Conservation (phyloP, 2,888 invertebrate species). For the Plusia festucae region DNA sequence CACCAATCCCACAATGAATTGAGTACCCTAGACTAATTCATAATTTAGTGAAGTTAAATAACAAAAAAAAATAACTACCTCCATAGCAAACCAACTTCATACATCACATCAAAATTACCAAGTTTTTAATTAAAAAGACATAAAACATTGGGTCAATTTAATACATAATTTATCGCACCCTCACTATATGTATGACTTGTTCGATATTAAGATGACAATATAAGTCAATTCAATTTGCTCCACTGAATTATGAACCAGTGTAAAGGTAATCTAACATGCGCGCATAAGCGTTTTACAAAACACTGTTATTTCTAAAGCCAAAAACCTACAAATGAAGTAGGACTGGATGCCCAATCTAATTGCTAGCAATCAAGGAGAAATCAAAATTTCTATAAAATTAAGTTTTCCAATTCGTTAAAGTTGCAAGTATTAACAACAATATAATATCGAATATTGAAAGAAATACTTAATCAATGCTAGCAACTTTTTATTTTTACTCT, state of each 20-base stretch:
- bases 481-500: conserved; percentile 65
- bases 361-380: conserved; percentile 71
- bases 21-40: conserved; percentile 25
- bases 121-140: background rate
- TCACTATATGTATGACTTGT: too few species aligned
- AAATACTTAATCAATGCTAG: conserved; percentile 65
- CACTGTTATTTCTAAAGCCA: conserved; percentile 8
- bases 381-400: conserved; percentile 21
- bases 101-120: background rate
- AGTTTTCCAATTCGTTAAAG: background rate
- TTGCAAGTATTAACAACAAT: conserved; percentile 5
- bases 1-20: conserved; percentile 72
- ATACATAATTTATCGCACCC: background rate
- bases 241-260: conserved; percentile 11
- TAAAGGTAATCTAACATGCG: conserved; percentile 32
- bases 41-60: conserved; percentile 2
- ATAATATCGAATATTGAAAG: conserved; percentile 1
- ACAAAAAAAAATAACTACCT: background rate
- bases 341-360: conserved; percentile 76
- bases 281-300: conserved; percentile 32
- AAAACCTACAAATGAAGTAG: conserved; percentile 48
- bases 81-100: conserved; percentile 4
- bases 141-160: background rate
- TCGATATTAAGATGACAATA: background rate
- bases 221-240: background rate